These are phyloP conservation scores for Cirrhinus molitorella DNA, from an alignment of 2,797 vertebrate species.

Conservation along the genomic window DNA sequence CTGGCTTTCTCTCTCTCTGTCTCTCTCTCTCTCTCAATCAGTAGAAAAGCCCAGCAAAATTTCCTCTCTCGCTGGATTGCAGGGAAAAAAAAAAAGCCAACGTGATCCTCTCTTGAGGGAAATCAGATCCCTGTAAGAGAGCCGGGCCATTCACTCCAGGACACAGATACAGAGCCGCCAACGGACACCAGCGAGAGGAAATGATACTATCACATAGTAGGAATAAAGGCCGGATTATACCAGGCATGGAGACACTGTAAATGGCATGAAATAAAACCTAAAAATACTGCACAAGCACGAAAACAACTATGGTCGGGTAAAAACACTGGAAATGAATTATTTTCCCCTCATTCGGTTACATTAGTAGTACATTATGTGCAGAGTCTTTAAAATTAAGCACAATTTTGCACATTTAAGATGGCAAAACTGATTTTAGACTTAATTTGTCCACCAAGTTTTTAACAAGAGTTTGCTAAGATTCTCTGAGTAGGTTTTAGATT, in stretches of 20 bases:
- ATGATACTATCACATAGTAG: constrained; percentile 67
- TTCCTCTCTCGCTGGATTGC: constrained; percentile 63
- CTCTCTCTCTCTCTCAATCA: constrained; percentile 65
- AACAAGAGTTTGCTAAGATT: background rate
- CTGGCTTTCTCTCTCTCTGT: constrained; percentile 52
- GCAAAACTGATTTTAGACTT: background rate
- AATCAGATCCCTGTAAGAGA: constrained; percentile 75
- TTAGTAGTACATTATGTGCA: background rate
- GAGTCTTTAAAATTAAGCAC: background rate
- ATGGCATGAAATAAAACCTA: constrained; percentile 55
- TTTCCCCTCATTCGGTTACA: background rate
- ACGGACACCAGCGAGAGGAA: constrained; percentile 58
- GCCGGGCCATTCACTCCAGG: constrained; percentile 68
- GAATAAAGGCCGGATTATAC: constrained; percentile 56
- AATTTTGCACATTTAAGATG: background rate
- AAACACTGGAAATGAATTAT: background rate
- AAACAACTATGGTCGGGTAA: constrained; percentile 34
- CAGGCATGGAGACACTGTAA: constrained; percentile 60
- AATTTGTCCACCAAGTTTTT: background rate
- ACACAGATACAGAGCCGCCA: constrained; percentile 58
- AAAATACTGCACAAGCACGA: constrained; percentile 50
- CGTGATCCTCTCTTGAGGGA: constrained; percentile 81
- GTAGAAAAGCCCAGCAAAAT: constrained; percentile 63
- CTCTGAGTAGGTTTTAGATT: background rate
- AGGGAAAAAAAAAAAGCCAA: constrained; percentile 79